phyloP scores from a whole-genome alignment of 2,888 invertebrate genomes.

The Acanthosepion lycidas region DNA sequence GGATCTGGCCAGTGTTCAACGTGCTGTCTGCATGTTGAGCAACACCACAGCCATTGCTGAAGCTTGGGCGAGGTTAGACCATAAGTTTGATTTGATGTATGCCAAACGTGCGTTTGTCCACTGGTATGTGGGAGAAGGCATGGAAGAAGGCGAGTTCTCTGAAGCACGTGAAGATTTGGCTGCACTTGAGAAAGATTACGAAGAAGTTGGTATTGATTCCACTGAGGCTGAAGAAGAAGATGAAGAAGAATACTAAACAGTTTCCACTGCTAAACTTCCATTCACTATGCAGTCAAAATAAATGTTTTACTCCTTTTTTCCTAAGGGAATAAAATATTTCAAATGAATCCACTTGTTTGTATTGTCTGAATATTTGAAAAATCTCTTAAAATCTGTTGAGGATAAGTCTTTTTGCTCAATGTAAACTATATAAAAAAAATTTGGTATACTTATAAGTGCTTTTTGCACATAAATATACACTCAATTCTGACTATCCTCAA shows the following conservation, averaged over 20 bases:
- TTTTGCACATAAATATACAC: too few species aligned
- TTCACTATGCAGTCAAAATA: background rate
- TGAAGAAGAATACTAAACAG: constrained; percentile 48
- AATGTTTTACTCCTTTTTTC: background rate
- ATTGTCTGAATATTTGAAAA: background rate
- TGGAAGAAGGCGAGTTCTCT: constrained; percentile 66
- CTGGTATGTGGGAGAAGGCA: constrained; percentile 79
- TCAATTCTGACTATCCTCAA: too few species aligned
- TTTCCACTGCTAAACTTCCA: background rate
- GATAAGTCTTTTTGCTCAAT: background rate
- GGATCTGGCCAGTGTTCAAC: constrained; percentile 80
- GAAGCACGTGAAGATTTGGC: constrained; percentile 67
- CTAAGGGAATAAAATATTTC: background rate
- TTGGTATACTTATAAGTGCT: too few species aligned
- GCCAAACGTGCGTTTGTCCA: constrained; percentile 90
- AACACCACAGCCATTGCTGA: constrained; percentile 95
- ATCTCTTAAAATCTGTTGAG: background rate
- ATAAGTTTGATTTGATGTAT: constrained; percentile 88
- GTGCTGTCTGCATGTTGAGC: constrained; percentile 88
- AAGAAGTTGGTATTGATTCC: constrained; percentile 53
- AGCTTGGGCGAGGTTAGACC: constrained; percentile 86
- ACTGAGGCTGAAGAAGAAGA: constrained; percentile 47
- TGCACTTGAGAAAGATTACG: constrained; percentile 66
- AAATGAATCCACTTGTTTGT: background rate
- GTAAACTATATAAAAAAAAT: too few species aligned